Conservation (phyloP, 2,797 vertebrate genomes). For the Epinephelus coioides region DNA sequence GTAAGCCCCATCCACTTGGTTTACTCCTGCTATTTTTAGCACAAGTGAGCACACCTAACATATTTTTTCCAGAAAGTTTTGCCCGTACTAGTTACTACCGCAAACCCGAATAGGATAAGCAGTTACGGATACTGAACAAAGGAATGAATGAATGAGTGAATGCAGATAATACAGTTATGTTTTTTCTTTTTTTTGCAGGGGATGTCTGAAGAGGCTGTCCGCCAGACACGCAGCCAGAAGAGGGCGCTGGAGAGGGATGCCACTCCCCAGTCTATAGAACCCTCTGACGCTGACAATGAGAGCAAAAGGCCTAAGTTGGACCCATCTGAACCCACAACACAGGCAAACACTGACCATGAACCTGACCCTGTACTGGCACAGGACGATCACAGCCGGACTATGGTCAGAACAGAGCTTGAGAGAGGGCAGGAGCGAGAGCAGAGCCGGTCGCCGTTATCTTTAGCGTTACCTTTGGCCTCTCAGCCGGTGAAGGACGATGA, state of each 20-base stretch:
- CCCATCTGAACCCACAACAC: slow-evolving; percentile 64
- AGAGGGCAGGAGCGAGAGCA: slow-evolving; percentile 51
- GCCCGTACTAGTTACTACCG: too few species aligned
- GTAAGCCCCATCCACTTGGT: too few species aligned
- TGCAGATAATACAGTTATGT: slow-evolving; percentile 6
- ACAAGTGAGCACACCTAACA: not conserved
- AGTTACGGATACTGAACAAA: too few species aligned
- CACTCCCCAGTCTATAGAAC: slow-evolving; percentile 83
- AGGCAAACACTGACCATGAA: slow-evolving; percentile 39
- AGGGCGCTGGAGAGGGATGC: slow-evolving; percentile 91
- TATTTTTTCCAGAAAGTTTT: not conserved
- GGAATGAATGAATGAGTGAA: too few species aligned
- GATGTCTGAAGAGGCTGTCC: slow-evolving; percentile 95
- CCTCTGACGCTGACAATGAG: slow-evolving; percentile 84
- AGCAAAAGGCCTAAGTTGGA: slow-evolving; percentile 93
- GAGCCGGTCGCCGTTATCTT: slow-evolving; percentile 43
- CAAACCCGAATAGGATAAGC: too few species aligned
- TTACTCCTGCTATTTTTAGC: not conserved
- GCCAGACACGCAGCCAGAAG: slow-evolving; percentile 97
- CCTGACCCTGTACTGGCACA: slow-evolving; percentile 38
- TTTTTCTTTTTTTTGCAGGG: slow-evolving; percentile 68
- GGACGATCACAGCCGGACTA: slow-evolving; percentile 48
- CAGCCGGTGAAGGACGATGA: slow-evolving; percentile 55
- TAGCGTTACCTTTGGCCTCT: slow-evolving; percentile 60
- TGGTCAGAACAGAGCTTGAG: slow-evolving; percentile 34